These are phyloP conservation scores for Trypoxylus dichotomus DNA, from an alignment of 1,140 invertebrate genomes.

Conservation along the genomic window DNA sequence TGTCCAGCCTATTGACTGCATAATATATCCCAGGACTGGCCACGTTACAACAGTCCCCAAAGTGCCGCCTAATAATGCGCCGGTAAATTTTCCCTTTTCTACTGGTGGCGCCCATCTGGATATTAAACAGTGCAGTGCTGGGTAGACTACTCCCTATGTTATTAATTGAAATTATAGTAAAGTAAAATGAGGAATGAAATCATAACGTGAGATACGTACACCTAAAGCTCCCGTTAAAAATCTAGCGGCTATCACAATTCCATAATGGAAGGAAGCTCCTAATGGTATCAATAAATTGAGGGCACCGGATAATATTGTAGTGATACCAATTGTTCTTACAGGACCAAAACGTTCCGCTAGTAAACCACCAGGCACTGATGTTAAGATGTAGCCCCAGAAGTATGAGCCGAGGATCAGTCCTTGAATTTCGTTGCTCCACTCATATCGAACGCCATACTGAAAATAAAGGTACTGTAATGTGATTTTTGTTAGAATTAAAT, in stretches of 20 bases:
- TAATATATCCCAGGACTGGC: slow-evolving; percentile 67
- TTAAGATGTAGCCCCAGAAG: slow-evolving; percentile 63
- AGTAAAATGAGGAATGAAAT: neutral
- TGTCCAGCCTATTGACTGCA: slow-evolving; percentile 69
- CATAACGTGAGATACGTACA: slow-evolving; percentile 54
- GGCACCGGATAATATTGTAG: slow-evolving; percentile 66
- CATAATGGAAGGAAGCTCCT: slow-evolving; percentile 63
- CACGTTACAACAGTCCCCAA: slow-evolving; percentile 78
- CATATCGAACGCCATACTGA: slow-evolving; percentile 55
- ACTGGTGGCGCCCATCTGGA: slow-evolving; percentile 75
- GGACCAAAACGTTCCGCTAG: slow-evolving; percentile 55
- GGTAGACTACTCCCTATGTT: slow-evolving; percentile 69
- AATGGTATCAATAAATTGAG: slow-evolving; percentile 70
- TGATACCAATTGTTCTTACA: slow-evolving; percentile 66
- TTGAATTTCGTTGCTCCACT: slow-evolving; percentile 64
- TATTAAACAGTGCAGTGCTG: slow-evolving; percentile 69
- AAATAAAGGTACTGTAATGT: slow-evolving; percentile 32
- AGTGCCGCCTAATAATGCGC: slow-evolving; percentile 72
- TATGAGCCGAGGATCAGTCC: slow-evolving; percentile 67
- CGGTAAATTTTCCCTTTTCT: slow-evolving; percentile 76
- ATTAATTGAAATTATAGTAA: neutral
- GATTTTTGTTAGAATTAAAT: no score
- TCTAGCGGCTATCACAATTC: slow-evolving; percentile 62
- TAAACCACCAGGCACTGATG: slow-evolving; percentile 48
- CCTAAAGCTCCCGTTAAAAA: slow-evolving; percentile 69